phyloP scores from a whole-genome alignment of 1,140 invertebrate species.

The Orchesella cincta region DNA sequence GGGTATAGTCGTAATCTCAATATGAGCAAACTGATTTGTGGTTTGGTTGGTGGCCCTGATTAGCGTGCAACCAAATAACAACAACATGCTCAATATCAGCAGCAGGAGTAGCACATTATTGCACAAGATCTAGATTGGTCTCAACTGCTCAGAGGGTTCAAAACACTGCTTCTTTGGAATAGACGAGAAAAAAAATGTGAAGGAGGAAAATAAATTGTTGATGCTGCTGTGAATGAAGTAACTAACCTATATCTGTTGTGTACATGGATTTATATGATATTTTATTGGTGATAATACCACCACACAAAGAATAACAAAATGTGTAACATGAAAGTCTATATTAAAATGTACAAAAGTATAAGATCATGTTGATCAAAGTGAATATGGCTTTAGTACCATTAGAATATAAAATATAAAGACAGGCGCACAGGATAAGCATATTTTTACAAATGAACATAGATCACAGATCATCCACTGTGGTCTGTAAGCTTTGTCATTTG shows the following conservation, averaged over 20 bases:
- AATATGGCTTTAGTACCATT: too few species aligned
- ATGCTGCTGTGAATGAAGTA: background rate
- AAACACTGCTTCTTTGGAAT: background rate
- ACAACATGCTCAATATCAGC: background rate
- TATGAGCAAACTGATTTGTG: too few species aligned
- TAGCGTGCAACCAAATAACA: background rate
- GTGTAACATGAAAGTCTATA: too few species aligned
- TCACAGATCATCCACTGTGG: background rate
- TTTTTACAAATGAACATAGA: too few species aligned
- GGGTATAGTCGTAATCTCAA: too few species aligned
- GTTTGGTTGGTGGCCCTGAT: too few species aligned
- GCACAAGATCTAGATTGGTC: background rate
- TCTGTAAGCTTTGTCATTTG: background rate
- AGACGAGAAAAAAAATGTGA: background rate
- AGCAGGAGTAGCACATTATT: background rate
- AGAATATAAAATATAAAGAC: too few species aligned
- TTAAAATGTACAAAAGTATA: too few species aligned
- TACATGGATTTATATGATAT: background rate
- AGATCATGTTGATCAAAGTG: too few species aligned
- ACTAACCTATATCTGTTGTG: too few species aligned
- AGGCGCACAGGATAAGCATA: too few species aligned
- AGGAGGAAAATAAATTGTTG: background rate
- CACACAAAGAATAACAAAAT: background rate
- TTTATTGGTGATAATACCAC: background rate
- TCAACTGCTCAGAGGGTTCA: background rate